phyloP scores from a whole-genome alignment of 2,888 invertebrate genomes.

The Minunthozetes semirufus region DNA sequence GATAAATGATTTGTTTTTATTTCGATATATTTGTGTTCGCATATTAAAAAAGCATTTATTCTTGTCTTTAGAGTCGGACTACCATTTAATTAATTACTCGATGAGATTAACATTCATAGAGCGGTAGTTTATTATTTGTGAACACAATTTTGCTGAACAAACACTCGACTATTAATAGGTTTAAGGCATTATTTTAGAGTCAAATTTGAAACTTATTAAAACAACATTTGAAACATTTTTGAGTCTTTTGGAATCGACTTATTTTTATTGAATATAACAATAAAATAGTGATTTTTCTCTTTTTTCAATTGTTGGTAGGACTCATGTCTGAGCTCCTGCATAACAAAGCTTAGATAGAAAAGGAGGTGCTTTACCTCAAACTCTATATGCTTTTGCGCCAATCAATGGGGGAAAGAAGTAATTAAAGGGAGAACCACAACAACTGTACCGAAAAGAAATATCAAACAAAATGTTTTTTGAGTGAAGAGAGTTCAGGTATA shows the following conservation, averaged over 20 bases:
- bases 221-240: no score
- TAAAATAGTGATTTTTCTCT: background rate
- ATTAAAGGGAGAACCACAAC: slow-evolving; percentile 25
- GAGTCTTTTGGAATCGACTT: background rate
- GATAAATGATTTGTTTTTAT: slow-evolving; percentile 24
- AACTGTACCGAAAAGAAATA: slow-evolving; percentile 16
- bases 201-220: background rate
- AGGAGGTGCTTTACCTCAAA: slow-evolving; percentile 8
- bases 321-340: background rate
- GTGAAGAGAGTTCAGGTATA: background rate
- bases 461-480: slow-evolving; percentile 24
- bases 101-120: slow-evolving; percentile 25
- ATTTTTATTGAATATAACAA: background rate
- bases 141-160: background rate
- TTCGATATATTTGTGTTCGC: slow-evolving; percentile 16
- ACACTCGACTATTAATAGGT: background rate
- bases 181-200: background rate
- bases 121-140: background rate
- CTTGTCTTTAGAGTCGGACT: slow-evolving; percentile 8
- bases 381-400: slow-evolving; percentile 19
- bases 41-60: slow-evolving; percentile 22
- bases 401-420: slow-evolving; percentile 18
- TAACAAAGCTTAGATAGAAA: background rate
- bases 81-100: slow-evolving; percentile 22
- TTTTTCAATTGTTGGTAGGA: background rate